phyloP scores from a whole-genome alignment of 2,113 vertebrate genomes.

The Gymnorhina tibicen region DNA sequence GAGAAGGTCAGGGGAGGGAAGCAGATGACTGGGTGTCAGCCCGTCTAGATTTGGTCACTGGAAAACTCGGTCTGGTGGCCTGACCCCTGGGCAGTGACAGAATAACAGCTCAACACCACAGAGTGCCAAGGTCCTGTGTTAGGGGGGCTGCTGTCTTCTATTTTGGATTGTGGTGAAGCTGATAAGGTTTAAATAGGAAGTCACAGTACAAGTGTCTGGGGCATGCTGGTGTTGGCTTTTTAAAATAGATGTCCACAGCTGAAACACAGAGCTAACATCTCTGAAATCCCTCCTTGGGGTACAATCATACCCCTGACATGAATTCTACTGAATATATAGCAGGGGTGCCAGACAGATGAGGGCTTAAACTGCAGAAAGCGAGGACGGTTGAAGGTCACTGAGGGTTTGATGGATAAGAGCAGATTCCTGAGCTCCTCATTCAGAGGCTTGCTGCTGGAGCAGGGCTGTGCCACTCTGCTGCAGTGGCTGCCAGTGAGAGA shows the following conservation, averaged over 20 bases:
- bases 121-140: neutral
- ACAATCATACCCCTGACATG: neutral
- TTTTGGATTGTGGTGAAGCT: neutral
- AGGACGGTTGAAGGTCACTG: neutral
- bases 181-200: constrained; percentile 42
- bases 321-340: fast-evolving
- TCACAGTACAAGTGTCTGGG: neutral
- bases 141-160: neutral
- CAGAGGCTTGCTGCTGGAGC: neutral
- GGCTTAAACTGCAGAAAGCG: neutral
- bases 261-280: neutral
- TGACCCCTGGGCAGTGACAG: neutral
- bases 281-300: neutral
- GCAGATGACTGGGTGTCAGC: neutral
- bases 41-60: neutral
- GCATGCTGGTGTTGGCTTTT: neutral
- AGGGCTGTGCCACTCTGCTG: neutral
- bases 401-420: neutral
- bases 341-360: neutral
- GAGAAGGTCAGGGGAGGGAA: neutral
- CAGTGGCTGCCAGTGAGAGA: neutral
- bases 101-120: neutral
- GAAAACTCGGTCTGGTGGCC: neutral
- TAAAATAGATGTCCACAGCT: neutral
- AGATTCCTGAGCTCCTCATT: neutral